Evolutionary conservation across 1,140 invertebrate genomes (phyloP).

Genomic region (Platyura marginata): DNA sequence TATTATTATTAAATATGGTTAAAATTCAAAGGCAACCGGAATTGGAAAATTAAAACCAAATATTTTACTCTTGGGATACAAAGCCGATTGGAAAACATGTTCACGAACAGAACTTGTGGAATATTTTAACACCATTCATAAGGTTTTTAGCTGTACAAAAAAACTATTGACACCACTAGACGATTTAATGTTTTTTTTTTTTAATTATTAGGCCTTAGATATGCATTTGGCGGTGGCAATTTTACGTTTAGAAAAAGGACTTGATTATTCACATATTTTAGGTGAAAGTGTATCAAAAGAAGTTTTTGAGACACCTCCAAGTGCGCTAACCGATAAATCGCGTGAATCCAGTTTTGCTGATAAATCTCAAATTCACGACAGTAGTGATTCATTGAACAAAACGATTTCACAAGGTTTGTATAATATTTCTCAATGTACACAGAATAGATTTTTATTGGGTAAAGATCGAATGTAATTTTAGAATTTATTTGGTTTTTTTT

Average conservation of each 20-base stretch:
- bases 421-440: slow-evolving; percentile 8
- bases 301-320: slow-evolving; percentile 16
- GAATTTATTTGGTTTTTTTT: too few species aligned
- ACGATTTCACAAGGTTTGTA: slow-evolving; percentile 21
- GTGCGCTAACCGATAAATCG: slow-evolving; percentile 16
- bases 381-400: slow-evolving; percentile 20
- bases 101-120: slow-evolving; percentile 48
- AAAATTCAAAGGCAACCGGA: slow-evolving; percentile 60
- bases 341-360: slow-evolving; percentile 19
- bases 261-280: slow-evolving; percentile 47
- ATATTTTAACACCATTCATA: slow-evolving; percentile 90
- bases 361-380: slow-evolving; percentile 15
- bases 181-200: not conserved
- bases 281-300: slow-evolving; percentile 26
- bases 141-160: slow-evolving; percentile 30
- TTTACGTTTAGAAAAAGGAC: slow-evolving; percentile 60
- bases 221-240: slow-evolving; percentile 80
- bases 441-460: too few species aligned
- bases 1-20: slow-evolving; percentile 6
- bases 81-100: slow-evolving; percentile 72
- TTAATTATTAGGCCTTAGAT: slow-evolving; percentile 48
- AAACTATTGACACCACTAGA: not conserved
- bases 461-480: too few species aligned
- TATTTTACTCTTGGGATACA: slow-evolving; percentile 81
- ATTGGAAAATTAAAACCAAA: slow-evolving; percentile 82